phyloP scores from a whole-genome alignment of 2,113 vertebrate species.

The cattle (Bos taurus) region ARS-UCD2.0 NC_037334.1:66462501-66463000 shows the following conservation, averaged over 20 bases:
- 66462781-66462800: background rate
- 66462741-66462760: background rate
- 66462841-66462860: background rate
- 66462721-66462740: background rate
- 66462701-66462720: background rate
- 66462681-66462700: background rate
- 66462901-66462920: background rate
- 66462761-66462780: background rate
- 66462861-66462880: background rate
- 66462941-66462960: background rate
- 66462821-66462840: background rate
- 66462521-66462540: background rate
- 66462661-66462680: no score
- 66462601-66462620: background rate
- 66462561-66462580: background rate
- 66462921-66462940: background rate
- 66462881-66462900: background rate
- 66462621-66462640: background rate
- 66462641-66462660: background rate
- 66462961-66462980: background rate
- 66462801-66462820: background rate
- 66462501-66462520: background rate
- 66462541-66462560: background rate
- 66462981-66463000: background rate
- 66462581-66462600: rapidly evolving